These are phyloP conservation scores for Thamnophis elegans DNA, from an alignment of 2,797 vertebrate genomes.

Conservation along the genomic window DNA sequence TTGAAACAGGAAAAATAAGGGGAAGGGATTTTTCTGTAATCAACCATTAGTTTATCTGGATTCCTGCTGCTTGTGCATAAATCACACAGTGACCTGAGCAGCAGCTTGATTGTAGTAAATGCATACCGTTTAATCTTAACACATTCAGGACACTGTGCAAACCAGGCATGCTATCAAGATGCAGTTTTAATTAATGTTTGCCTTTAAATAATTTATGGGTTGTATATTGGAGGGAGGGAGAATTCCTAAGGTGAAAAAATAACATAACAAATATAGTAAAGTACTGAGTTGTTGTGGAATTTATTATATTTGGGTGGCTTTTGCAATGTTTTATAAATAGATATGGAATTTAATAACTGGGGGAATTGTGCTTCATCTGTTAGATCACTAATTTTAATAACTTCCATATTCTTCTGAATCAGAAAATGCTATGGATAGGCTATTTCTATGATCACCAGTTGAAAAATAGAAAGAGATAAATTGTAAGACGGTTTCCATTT, in stretches of 20 bases:
- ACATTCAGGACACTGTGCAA: slow-evolving; percentile 59
- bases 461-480: slow-evolving; percentile 25
- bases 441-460: slow-evolving; percentile 15
- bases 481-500: slow-evolving; percentile 1
- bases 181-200: slow-evolving; percentile 76
- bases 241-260: slow-evolving; percentile 73
- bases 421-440: not conserved
- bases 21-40: slow-evolving; percentile 40
- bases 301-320: slow-evolving; percentile 36
- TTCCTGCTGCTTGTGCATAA: slow-evolving; percentile 56
- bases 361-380: slow-evolving; percentile 40
- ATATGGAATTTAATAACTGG: slow-evolving; percentile 60
- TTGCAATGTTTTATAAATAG: slow-evolving; percentile 33
- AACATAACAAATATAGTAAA: slow-evolving; percentile 75
- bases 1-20: slow-evolving; percentile 53
- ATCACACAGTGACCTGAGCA: slow-evolving; percentile 64
- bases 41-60: slow-evolving; percentile 40
- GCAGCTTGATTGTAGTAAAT: slow-evolving; percentile 63
- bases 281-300: slow-evolving; percentile 45
- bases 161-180: slow-evolving; percentile 69
- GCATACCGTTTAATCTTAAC: slow-evolving; percentile 66
- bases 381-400: slow-evolving; percentile 38
- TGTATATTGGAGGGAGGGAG: slow-evolving; percentile 44
- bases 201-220: slow-evolving; percentile 68
- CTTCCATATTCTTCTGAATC: slow-evolving; percentile 4